Evolutionary conservation across 2,888 invertebrate species (phyloP).

Genomic region (Ophion slaviceki): DNA sequence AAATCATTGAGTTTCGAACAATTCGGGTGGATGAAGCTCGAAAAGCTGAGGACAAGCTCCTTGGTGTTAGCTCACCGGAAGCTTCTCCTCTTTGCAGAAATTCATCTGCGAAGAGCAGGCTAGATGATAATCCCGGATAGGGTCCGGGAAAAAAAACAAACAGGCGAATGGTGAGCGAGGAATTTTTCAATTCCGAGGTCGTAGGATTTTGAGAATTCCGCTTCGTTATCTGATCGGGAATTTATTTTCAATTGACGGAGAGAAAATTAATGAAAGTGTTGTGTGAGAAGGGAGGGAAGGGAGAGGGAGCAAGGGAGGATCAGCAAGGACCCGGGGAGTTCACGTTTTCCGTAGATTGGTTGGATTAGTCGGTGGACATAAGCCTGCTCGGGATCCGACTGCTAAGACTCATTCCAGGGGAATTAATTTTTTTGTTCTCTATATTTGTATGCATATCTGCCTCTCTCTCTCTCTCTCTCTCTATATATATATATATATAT

Average conservation of each 20-base stretch:
- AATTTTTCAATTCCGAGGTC: background rate
- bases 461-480: background rate
- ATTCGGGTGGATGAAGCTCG: background rate
- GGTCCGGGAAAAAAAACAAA: background rate
- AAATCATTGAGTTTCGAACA: background rate
- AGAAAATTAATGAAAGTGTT: slow-evolving; percentile 28
- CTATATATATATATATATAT: background rate
- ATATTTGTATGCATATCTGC: background rate
- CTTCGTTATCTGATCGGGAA: background rate
- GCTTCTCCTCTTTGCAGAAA: background rate
- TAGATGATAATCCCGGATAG: background rate
- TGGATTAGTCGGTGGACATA: slow-evolving; percentile 54
- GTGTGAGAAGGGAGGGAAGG: slow-evolving; percentile 39
- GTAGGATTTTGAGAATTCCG: background rate
- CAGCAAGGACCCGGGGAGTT: slow-evolving; percentile 37
- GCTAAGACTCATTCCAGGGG: slow-evolving; percentile 36
- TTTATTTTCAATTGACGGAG: slow-evolving; percentile 25
- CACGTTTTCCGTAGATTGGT: slow-evolving; percentile 61
- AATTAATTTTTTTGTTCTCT: slow-evolving; percentile 43
- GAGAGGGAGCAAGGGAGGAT: slow-evolving; percentile 50
- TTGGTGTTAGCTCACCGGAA: background rate
- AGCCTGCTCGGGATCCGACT: slow-evolving; percentile 49
- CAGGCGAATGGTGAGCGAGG: background rate
- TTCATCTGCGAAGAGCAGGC: background rate
- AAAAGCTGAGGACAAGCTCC: background rate